phyloP scores from a whole-genome alignment of 2,113 vertebrate species.

The Psephotus haematonotus region DNA sequence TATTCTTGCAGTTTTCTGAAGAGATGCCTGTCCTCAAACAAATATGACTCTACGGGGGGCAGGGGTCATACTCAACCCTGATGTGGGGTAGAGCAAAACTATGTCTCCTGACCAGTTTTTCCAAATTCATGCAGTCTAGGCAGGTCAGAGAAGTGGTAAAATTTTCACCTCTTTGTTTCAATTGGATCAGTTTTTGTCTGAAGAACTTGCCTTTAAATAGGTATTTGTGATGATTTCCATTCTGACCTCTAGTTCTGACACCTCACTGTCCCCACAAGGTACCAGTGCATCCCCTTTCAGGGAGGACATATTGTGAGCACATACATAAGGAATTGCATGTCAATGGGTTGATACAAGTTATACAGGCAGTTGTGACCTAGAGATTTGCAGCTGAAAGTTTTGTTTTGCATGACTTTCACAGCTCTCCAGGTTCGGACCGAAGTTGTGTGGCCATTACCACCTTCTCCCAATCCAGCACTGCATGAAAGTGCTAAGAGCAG shows the following conservation, averaged over 20 bases:
- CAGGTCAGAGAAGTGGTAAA: neutral
- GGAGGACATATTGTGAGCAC: neutral
- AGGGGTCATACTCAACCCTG: neutral
- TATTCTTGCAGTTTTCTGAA: neutral
- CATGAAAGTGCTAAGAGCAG: conserved; percentile 13
- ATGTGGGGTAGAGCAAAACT: neutral
- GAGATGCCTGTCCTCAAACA: neutral
- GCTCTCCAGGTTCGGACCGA: conserved; percentile 14
- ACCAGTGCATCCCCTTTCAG: neutral
- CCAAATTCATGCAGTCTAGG: neutral
- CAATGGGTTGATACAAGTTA: neutral
- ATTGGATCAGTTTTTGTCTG: neutral
- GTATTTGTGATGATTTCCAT: neutral
- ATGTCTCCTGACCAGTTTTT: neutral
- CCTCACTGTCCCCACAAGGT: no score
- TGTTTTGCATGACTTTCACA: neutral
- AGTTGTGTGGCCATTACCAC: neutral
- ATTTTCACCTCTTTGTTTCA: neutral
- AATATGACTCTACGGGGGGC: neutral
- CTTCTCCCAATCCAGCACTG: neutral
- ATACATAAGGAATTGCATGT: neutral
- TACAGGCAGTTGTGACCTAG: neutral
- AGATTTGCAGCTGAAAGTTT: neutral
- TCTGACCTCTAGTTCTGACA: neutral
- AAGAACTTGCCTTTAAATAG: neutral